These are phyloP conservation scores for Connochaetes taurinus DNA, from an alignment of 2,113 vertebrate genomes.

Conservation along the genomic window DNA sequence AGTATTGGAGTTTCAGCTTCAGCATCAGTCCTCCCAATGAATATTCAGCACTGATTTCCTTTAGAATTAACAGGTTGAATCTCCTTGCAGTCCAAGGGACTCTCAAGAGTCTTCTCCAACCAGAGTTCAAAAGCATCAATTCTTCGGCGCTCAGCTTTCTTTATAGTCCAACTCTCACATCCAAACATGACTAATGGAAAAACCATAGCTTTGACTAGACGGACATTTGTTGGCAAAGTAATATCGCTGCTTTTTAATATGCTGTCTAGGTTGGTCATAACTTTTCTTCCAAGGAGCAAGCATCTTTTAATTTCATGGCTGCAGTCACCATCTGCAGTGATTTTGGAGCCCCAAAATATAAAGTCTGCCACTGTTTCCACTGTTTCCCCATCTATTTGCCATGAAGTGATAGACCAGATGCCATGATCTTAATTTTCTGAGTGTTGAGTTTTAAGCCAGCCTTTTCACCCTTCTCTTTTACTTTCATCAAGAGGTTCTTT, in stretches of 20 bases:
- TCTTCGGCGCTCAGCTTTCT: background rate
- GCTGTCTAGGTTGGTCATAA: background rate
- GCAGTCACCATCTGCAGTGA: background rate
- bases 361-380: background rate
- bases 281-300: background rate
- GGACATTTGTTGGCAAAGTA: background rate
- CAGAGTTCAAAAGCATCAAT: background rate
- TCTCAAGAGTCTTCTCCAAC: background rate
- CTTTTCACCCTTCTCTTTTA: background rate
- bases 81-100: background rate
- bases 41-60: background rate
- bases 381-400: background rate
- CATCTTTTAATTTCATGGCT: background rate
- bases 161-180: background rate
- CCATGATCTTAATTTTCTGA: background rate
- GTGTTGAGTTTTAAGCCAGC: background rate
- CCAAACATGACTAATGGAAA: background rate
- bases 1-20: background rate
- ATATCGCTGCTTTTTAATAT: background rate
- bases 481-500: background rate
- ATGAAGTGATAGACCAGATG: background rate
- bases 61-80: background rate
- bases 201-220: background rate
- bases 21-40: background rate
- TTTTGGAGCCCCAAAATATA: background rate